These are phyloP conservation scores for Morinoia aosen DNA, from an alignment of 2,888 invertebrate species.

Conservation along the genomic window DNA sequence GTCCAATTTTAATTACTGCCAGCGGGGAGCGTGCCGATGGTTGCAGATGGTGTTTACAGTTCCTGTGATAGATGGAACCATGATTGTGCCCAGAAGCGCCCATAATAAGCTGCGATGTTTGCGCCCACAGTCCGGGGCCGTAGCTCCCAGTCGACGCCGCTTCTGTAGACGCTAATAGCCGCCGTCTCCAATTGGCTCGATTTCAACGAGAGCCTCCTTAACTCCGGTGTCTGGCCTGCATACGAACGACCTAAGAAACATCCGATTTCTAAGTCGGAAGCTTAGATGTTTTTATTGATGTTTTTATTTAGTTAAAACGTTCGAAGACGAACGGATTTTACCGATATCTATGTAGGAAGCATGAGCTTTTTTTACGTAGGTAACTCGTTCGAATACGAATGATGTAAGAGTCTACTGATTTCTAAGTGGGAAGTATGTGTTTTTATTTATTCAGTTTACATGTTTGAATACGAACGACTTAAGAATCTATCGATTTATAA, in stretches of 20 bases:
- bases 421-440: no score
- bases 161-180: neutral
- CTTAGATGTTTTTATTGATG: no score
- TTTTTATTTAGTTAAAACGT: no score
- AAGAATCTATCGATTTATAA: no score
- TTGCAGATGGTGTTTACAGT: conserved; percentile 15
- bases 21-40: conserved; percentile 30
- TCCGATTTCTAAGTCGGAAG: neutral
- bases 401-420: no score
- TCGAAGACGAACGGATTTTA: no score
- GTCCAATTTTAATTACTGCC: conserved; percentile 36
- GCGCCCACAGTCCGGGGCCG: neutral
- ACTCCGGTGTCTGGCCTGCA: neutral
- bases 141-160: neutral
- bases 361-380: no score
- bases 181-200: conserved; percentile 19
- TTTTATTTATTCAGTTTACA: no score
- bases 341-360: no score
- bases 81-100: neutral
- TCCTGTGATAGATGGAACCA: conserved; percentile 24
- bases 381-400: no score
- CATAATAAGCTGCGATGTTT: neutral
- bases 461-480: no score
- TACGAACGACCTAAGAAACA: neutral
- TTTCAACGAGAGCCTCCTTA: neutral